These are phyloP conservation scores for Cephalopholis sonnerati DNA, from an alignment of 2,113 vertebrate species.

Conservation along the genomic window DNA sequence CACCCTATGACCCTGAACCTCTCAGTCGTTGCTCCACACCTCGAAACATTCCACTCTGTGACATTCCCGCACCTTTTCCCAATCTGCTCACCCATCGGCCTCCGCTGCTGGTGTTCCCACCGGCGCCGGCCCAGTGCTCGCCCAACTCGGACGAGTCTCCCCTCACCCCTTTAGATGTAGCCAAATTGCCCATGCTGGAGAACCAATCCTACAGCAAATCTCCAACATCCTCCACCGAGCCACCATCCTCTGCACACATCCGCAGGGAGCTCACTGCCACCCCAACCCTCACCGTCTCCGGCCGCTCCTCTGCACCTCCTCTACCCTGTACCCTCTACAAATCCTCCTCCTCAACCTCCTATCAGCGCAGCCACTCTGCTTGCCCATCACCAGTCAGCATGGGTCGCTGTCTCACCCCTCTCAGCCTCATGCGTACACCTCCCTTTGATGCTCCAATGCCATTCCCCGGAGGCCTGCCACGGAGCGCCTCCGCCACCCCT, in stretches of 20 bases:
- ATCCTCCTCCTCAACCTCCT: slow-evolving; percentile 91
- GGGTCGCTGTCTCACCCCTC: slow-evolving; percentile 95
- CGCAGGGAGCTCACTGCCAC: slow-evolving; percentile 91
- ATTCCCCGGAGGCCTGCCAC: slow-evolving; percentile 90
- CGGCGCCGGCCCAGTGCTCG: slow-evolving; percentile 95
- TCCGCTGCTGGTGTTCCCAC: slow-evolving; percentile 96
- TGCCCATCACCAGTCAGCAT: slow-evolving; percentile 97
- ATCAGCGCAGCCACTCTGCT: slow-evolving; percentile 95
- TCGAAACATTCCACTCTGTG: slow-evolving; percentile 91
- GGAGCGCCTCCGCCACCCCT: slow-evolving; percentile 93
- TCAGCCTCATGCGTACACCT: slow-evolving; percentile 96
- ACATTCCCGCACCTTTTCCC: slow-evolving; percentile 97
- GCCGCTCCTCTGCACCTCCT: slow-evolving; percentile 94
- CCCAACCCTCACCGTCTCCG: slow-evolving; percentile 89
- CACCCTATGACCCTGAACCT: slow-evolving; percentile 92
- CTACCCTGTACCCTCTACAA: slow-evolving; percentile 93
- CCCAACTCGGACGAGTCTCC: slow-evolving; percentile 98
- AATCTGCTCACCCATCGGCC: slow-evolving; percentile 97
- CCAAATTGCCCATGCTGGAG: slow-evolving; percentile 93
- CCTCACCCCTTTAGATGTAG: slow-evolving; percentile 94
- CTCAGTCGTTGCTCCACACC: slow-evolving; percentile 90
- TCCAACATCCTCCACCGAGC: slow-evolving; percentile 86
- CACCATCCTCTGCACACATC: slow-evolving; percentile 86
- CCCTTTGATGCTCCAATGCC: slow-evolving; percentile 90
- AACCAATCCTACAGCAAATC: slow-evolving; percentile 95